Base-by-base conservation (phyloP, 2,888 invertebrate species). In the Falcaria lacertinaria region DNA sequence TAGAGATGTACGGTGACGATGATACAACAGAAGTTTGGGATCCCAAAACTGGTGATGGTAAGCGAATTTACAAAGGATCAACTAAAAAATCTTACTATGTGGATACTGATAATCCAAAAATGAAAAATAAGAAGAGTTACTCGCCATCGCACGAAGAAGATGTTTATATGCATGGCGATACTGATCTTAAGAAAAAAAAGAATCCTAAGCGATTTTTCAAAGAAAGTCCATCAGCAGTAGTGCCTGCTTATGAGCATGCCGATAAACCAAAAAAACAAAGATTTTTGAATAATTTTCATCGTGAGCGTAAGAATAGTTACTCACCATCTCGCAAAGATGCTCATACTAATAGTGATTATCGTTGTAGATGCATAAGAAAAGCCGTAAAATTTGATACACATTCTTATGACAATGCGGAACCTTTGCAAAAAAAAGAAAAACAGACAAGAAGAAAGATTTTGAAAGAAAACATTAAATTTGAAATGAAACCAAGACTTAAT, bases 351-450 rank as follows among this genome's bases (percentile, higher is more conserved):
- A 22, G 36, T 7, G 36, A 36, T 22, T 13, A 16, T 11, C 5
- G 14, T 37, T 37, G 37, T 15, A 37, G 22, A 15, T 11, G 22
- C 4, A 22, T 36, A 1, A 36, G 1, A 22, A 36, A 36, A 22
- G 22, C n/a, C 1, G 6, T 7, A 13, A 19, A 36, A 36, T 19
- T 36, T 22, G 11, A 36, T 22, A 14, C 22, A 2, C n/a, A 35
- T 6, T 4, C 13, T 8, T 5, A 16, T 6, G 4, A 11, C 2
- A 5, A 34, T 6, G 13, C 13, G n/a, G 4, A 17, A 15, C 0
- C 35, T n/a, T 19, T n/a, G 44, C 52, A 28, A 54, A 46, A 15
- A 51, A 50, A n/a, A 15, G 50, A 32, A 34, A 51, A 40, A 50
- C 49, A 47, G 41, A 45, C 15, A 34, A 34, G 34, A 7, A 7